Evolutionary conservation across 2,888 invertebrate genomes (phyloP), one percentile per base, ranked within the genome.

Genomic region (Xestia sexstrigata): DNA sequence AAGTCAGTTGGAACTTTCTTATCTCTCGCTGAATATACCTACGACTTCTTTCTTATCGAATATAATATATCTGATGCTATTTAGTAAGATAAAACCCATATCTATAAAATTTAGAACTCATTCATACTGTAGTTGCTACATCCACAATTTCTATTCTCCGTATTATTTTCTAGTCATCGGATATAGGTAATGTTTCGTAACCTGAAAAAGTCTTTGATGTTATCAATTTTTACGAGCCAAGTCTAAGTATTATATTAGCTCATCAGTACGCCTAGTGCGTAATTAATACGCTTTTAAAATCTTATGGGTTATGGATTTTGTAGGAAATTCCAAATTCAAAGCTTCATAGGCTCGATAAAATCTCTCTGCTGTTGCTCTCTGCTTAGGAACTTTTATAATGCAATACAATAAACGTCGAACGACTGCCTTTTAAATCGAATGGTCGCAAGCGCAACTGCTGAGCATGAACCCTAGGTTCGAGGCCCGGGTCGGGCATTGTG

Each of bases 1-100:
- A 80, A 74, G 39, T 74, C 60, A 52, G 9, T 39, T 55, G 17
- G n/a, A 60, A 67, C 52, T 66, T 80, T 60, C 62, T 76, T 63
- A 76, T 70, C 70, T 42, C 1, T 39, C 39, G 6, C 35, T 35
- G 30, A 20, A 63, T 17, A 35, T 62, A 62, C 35, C 35, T 47
- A 63, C 55, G 45, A 30, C 17, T 67, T 49, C 17, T 72, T 49
- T 60, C 20, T 67, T 79, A 79, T 78, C 78, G 45, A 13, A n/a
- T 8, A 42, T n/a, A n/a, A n/a, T n/a, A 20, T 66, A 35, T 77
- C 69, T 69, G 78, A 66, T 78, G 49, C 20, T 42, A 49, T 78
- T 47, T 30, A 65, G 11, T 39, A 60, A 55, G 35, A 78, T 78
- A 45, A 52, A 42, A 30, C 42, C 23, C 8, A 17, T 26, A 26